Base-by-base conservation (phyloP, 1,140 invertebrate species). In the Drosophila paulistorum region DNA sequence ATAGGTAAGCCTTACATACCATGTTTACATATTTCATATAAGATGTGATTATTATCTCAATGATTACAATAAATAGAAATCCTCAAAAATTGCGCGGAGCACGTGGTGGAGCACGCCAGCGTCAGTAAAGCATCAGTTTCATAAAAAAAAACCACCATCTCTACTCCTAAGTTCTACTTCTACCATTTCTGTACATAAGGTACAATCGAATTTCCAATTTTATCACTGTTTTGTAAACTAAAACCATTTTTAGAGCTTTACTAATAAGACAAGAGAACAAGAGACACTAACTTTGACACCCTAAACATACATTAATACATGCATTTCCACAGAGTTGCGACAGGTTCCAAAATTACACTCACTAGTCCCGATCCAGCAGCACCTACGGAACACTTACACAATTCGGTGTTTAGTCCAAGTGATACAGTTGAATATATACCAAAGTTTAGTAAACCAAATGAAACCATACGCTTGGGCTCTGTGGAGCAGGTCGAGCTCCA, bases 321-420 rank as follows among this genome's bases (percentile, higher is more conserved):
- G 60, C 45, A 65, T 37, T 72, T 86, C 58, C 76, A 86, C 81
- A 92, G 91, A 86, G 72, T 79, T 59, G 90, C 78, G 41, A 80
- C 66, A 58, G 81, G 79, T 60, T 93, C 93, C 33, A 85, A 92
- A 82, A 93, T 93, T 42, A 92, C 92, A 77, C 82, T 93, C 62
- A 92, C 92, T 58, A 92, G 92, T 74, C 92, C 93, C 17, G 92
- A 93, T 92, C 92, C 92, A 51, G 89, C 91, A 61, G 79, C 79
- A 71, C 72, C 68, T 60, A 80, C 73, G 67, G 59, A 81, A 48
- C 59, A 76, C 61, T 66, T 77, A 71, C 73, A 89, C 69, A 77
- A 79, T n/a, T 83, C 92, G 71, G 81, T 91, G 66, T 76, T 82
- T 71, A 92, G 87, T 78, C 67, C 90, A 63, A 91, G 85, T 63